Evolutionary conservation across 2,113 vertebrate species (phyloP).

Genomic region (Calyptomena viridis): DNA sequence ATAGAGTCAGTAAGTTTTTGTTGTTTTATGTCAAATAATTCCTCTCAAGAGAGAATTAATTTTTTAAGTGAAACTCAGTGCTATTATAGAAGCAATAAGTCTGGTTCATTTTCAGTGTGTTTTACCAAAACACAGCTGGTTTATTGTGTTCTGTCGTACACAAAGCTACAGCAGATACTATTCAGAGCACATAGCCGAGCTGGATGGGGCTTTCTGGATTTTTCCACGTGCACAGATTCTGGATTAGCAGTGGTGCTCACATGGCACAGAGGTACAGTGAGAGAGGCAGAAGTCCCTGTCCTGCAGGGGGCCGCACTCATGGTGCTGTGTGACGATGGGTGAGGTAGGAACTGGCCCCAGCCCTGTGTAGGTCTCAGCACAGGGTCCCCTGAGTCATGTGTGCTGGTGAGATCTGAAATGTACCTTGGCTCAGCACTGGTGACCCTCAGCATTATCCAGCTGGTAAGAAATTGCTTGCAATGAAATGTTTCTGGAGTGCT

Average conservation of each 20-base stretch:
- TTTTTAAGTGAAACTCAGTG: background rate
- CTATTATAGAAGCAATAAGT: background rate
- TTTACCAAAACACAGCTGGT: background rate
- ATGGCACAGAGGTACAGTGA: background rate
- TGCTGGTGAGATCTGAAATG: background rate
- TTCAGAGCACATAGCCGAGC: background rate
- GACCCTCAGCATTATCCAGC: background rate
- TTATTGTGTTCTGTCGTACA: background rate
- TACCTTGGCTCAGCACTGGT: background rate
- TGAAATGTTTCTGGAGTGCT: background rate
- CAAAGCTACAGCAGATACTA: background rate
- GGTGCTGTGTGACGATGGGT: accelerated
- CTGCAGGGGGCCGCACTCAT: accelerated
- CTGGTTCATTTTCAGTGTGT: background rate
- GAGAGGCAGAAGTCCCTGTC: background rate
- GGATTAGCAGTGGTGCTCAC: background rate
- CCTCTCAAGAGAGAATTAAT: background rate
- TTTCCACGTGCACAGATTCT: background rate
- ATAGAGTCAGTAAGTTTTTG: background rate
- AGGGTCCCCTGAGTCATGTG: too few species aligned
- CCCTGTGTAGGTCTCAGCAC: background rate
- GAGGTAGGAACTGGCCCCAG: background rate
- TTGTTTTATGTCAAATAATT: background rate
- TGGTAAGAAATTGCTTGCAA: background rate
- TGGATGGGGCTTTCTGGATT: background rate